Base-by-base conservation (phyloP, 2,888 invertebrate species). In the Tupiocoris notatus region DNA sequence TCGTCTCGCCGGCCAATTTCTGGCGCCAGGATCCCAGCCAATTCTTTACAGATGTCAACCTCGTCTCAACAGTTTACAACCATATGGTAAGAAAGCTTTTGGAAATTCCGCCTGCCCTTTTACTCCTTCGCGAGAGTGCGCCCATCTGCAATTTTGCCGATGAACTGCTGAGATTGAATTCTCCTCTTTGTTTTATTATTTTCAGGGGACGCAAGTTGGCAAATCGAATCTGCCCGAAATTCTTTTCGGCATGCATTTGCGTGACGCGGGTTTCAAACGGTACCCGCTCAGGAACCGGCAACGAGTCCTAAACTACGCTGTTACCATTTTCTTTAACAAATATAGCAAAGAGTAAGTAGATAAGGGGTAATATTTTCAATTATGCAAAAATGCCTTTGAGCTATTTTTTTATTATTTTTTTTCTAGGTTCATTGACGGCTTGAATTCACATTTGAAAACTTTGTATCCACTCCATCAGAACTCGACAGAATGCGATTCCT, bases 1-100 rank as follows among this genome's bases (percentile, higher is more conserved):
- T 95, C 57, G 85, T 98, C 7, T 97, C 97, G 0, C 98, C 97
- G 0, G 96, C 95, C 3, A 96, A 95, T 86, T 88, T 98, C 77
- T 98, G 98, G 98, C 90, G 91, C 81, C 92, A 94, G 83, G 92
- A 92, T 83, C 86, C 90, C 25, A 90, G 92, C 81, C 87, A 89
- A 59, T 96, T 94, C 83, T 89, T 91, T 70, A 87, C 90, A 79
- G 95, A 96, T 83, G 87, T 89, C 12, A 91, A 92, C 82, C 89
- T 95, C 79, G 87, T 95, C 79, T 90, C 88, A 80, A 95, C 94
- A 0, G 89, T 95, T 78, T 93, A 91, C 84, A 92, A 89, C 80
- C 90, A 93, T 84, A 93, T 94, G 88, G 94, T 93, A 86, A 65
- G 75, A n/a, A n/a, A n/a, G n/a, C n/a, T n/a, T n/a, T n/a, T n/a